Evolutionary conservation across 2,113 vertebrate genomes (phyloP), one percentile per base, ranked within the genome.

Genomic region (Talpa occidentalis): DNA sequence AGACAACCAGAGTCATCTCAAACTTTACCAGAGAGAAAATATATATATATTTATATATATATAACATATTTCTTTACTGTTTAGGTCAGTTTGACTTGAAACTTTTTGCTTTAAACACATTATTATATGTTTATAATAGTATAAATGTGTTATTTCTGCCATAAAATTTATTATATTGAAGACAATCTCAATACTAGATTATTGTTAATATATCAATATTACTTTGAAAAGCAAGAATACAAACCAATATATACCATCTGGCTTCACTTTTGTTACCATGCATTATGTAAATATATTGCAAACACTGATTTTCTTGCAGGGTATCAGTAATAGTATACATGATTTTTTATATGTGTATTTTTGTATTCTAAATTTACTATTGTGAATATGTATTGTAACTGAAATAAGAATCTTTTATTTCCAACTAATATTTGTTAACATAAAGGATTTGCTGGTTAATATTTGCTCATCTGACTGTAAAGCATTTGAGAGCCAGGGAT

Each of bases 401-500:
- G 80, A 85, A 9, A 79, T 70, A 37, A 66, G 32, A 72, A 80
- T 1, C 3, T 92, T 77, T 72, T 52, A 90, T 81, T 78, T 16
- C 11, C 8, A 73, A 64, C 19, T 5, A 85, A 69, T 56, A 17
- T 91, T 76, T 40, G 37, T 91, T 85, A 93, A 67, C 77, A 92
- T 69, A 69, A 95, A 94, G 73, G 81, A 72, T 90, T 90, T 83
- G 2, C 22, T 80, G 37, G 6, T 80, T 81, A 22, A 52, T 52
- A 70, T 80, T 80, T 90, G 28, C 17, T 93, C 88, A 44, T 81
- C 56, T 88, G 52, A 21, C 52, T 91, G 47, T 91, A 62, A 60
- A 85, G 60, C 69, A 94, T 67, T 70, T 92, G 78, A 74, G 14
- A 94, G 9, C 4, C 44, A 90, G 9, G 30, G 88, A 56, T 80